Conservation (phyloP, 2,888 invertebrate genomes). For the Drosophila glabriapex region DNA sequence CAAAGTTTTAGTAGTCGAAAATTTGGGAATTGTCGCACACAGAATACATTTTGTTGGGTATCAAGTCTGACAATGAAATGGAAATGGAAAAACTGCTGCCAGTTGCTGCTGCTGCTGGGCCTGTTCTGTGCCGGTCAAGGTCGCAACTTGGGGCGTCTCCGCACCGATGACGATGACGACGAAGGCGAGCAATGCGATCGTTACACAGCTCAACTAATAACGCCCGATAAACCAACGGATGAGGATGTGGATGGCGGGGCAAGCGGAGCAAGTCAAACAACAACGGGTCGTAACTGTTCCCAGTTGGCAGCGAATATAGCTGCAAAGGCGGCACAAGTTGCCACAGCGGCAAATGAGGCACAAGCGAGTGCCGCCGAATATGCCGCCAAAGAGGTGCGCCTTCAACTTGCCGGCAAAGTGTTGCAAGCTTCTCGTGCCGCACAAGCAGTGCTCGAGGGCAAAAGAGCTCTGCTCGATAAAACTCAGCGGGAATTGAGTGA, state of each 20-base stretch:
- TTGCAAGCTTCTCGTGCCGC: constrained; percentile 90
- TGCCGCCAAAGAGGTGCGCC: constrained; percentile 89
- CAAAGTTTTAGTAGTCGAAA: not conserved
- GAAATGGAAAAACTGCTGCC: not conserved
- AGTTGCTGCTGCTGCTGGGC: not conserved
- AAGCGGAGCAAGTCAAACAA: not conserved
- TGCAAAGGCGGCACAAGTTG: constrained; percentile 82
- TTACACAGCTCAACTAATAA: not conserved
- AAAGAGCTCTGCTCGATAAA: constrained; percentile 84
- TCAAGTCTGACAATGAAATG: not conserved
- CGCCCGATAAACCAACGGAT: not conserved
- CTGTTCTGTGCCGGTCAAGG: not conserved
- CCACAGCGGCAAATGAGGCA: constrained; percentile 89
- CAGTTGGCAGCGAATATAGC: constrained; percentile 21
- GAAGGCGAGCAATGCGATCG: not conserved
- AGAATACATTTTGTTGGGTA: not conserved
- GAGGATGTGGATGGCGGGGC: not conserved
- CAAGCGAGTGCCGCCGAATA: constrained; percentile 90
- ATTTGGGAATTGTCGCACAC: not conserved
- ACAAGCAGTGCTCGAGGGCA: constrained; percentile 89
- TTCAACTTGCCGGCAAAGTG: constrained; percentile 90
- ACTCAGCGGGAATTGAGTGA: constrained; percentile 3
- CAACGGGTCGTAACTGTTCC: not conserved
- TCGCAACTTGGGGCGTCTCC: not conserved
- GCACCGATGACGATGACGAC: not conserved